A percentile compares a stretch with the other conserved stretches of the same genome.
phyloP scores from a whole-genome alignment of 2,797 vertebrate genomes.

The Vespertilio murinus region DNA sequence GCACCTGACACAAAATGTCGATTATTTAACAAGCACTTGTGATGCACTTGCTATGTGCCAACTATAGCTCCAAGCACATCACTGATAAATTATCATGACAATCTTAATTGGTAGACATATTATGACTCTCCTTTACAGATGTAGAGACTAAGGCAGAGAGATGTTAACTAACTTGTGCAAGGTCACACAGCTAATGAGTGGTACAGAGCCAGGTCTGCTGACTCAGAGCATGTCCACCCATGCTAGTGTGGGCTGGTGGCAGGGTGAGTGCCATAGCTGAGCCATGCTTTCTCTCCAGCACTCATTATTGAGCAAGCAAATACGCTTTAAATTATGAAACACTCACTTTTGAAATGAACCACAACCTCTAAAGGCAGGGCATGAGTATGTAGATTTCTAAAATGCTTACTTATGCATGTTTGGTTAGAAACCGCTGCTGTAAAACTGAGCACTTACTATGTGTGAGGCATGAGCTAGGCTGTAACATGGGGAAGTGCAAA shows the following conservation, averaged over 20 bases:
- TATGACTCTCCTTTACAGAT: not conserved
- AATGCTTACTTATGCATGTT: not conserved
- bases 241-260: not conserved
- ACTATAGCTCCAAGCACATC: not conserved
- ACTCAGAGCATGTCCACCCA: not conserved
- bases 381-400: fast-evolving
- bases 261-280: not conserved
- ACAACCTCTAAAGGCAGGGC: not conserved
- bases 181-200: not conserved
- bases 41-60: not conserved
- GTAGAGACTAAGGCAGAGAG: not conserved
- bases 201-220: not conserved
- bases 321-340: not conserved
- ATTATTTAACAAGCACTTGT: not conserved
- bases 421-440: not conserved
- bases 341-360: not conserved
- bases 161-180: not conserved
- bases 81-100: not conserved
- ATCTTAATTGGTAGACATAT: not conserved
- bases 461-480: not conserved
- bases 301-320: not conserved
- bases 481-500: not conserved
- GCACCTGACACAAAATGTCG: not conserved
- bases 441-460: not conserved
- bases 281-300: not conserved